Evolutionary conservation across 2,113 vertebrate genomes (phyloP).

Genomic region (Perca schrenkii): DNA sequence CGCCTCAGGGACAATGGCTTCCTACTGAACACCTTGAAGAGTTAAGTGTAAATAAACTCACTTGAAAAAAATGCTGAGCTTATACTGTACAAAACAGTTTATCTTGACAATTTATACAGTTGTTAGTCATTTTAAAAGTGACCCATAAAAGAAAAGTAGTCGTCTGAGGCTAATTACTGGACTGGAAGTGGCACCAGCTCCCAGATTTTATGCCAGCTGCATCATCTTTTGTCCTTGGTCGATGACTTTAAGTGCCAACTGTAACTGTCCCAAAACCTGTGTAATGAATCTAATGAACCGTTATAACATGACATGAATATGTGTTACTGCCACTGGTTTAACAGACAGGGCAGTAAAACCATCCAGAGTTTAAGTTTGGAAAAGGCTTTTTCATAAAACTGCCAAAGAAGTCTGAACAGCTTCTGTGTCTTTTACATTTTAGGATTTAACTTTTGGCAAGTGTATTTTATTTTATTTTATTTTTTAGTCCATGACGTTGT

Average conservation of each 20-base stretch:
- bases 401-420: conserved; percentile 23
- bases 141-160: conserved; percentile 33
- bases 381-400: conserved; percentile 34
- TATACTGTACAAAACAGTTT: background rate
- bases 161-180: conserved; percentile 25
- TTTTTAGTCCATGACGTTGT: background rate
- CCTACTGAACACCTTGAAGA: background rate
- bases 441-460: conserved; percentile 3
- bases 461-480: background rate
- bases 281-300: background rate
- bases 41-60: conserved; percentile 1
- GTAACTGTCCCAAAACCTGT: background rate
- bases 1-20: background rate
- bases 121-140: conserved; percentile 42
- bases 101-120: conserved; percentile 6
- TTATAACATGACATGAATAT: conserved; percentile 23
- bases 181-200: conserved; percentile 11
- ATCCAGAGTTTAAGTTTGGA: background rate
- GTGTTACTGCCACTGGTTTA: conserved; percentile 8
- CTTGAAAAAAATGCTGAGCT: background rate
- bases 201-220: background rate
- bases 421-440: conserved; percentile 12
- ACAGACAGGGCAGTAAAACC: background rate
- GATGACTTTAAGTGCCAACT: conserved; percentile 2
- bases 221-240: conserved; percentile 10